These are phyloP conservation scores for Sepioteuthis lessoniana DNA, from an alignment of 2,888 invertebrate species.

Conservation along the genomic window DNA sequence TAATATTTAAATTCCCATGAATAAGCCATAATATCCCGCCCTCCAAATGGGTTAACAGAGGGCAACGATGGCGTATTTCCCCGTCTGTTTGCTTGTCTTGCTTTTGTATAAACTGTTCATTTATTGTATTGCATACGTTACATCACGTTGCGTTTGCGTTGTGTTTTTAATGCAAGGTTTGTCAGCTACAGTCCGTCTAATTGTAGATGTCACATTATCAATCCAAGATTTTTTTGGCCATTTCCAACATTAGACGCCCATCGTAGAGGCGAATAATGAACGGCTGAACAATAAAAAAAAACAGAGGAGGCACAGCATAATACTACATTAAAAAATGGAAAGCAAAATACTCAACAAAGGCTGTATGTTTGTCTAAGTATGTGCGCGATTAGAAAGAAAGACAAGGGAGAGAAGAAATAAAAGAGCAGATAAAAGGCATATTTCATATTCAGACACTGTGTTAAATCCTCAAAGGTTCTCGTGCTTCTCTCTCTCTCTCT, in stretches of 20 bases:
- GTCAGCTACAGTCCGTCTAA: background rate
- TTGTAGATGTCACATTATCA: conserved; percentile 21
- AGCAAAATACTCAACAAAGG: background rate
- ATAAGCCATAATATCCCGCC: background rate
- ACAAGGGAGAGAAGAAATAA: background rate
- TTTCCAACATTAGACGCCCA: background rate
- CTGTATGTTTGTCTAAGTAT: background rate
- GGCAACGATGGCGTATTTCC: background rate
- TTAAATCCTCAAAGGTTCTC: background rate
- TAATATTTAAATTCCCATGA: background rate
- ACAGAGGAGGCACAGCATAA: background rate
- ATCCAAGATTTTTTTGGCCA: background rate
- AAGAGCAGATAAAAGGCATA: background rate
- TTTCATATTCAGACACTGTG: background rate
- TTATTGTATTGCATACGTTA: conserved; percentile 33
- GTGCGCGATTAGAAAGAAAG: background rate
- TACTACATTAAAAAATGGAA: background rate
- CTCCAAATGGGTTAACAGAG: background rate
- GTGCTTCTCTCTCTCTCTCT: background rate
- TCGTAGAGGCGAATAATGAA: conserved; percentile 17
- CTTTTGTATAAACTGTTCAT: conserved; percentile 33
- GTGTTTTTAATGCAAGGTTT: conserved; percentile 10
- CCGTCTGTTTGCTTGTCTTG: background rate
- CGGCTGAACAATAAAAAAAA: background rate
- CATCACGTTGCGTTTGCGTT: background rate